These are phyloP conservation scores for Sebastes iracundus DNA, from an alignment of 2,797 vertebrate genomes.

Conservation along the genomic window DNA sequence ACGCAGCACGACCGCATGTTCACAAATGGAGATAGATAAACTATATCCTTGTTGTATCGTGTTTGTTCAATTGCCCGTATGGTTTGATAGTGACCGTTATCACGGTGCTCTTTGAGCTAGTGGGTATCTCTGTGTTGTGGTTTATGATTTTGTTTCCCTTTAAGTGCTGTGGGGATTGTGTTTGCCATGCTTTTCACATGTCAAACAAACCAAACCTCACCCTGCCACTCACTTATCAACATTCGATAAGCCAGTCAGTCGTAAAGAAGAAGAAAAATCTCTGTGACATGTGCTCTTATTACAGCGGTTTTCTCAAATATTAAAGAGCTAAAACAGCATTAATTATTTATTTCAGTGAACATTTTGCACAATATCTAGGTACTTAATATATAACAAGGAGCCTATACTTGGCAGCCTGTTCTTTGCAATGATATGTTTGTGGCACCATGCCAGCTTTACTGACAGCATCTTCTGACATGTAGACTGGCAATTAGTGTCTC, in stretches of 20 bases:
- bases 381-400: slow-evolving; percentile 14
- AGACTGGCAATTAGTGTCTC: slow-evolving; percentile 50
- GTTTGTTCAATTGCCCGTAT: slow-evolving; percentile 10
- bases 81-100: slow-evolving; percentile 11
- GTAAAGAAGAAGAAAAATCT: not conserved
- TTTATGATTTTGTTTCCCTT: slow-evolving; percentile 2
- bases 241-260: not conserved
- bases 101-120: not conserved
- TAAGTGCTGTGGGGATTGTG: slow-evolving; percentile 26
- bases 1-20: not conserved
- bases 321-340: not conserved
- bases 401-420: not conserved
- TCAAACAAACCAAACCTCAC: slow-evolving; percentile 17
- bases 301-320: not conserved
- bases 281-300: not conserved
- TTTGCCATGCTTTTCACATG: slow-evolving; percentile 35
- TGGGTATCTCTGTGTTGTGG: not conserved
- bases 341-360: not conserved
- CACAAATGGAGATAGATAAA: slow-evolving; percentile 17
- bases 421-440: slow-evolving; percentile 28
- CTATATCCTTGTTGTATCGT: not conserved
- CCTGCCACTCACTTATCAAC: not conserved
- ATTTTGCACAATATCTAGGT: not conserved
- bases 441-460: slow-evolving; percentile 8
- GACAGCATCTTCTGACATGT: slow-evolving; percentile 43